Base-by-base conservation (phyloP, 1,140 invertebrate species). In the Aphis craccivora region DNA sequence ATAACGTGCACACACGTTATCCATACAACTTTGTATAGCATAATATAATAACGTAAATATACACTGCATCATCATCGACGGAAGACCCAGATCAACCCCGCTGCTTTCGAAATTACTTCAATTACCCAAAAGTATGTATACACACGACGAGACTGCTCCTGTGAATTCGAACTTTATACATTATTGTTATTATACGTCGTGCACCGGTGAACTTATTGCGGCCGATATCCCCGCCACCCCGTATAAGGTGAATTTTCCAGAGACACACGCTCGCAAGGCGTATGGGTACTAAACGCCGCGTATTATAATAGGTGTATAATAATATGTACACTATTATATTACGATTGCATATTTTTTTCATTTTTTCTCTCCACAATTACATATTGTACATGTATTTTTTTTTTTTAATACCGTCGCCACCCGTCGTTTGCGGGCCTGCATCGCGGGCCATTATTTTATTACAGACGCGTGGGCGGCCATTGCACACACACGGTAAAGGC, bases 41-140 rank as follows among this genome's bases (percentile, higher is more conserved):
- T 30, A 30, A 40, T 9, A 25, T 25, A 37, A 37, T 81, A 37
- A 22, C 83, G 83, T 40, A 40, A 3, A 23, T 14, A 37, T 40
- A 86, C 45, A n/a, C 30, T 9, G 30, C 9, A 40, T 40, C 9
- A 40, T 40, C 9, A 88, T 23, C 20, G 0, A 8, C n/a, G n/a
- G 20, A 11, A 43, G 30, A 43, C 67, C 43, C 67, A 76, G 45
- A 76, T 81, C 55, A 76, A 43, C 67, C 60, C 90, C 55, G 40
- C 60, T 91, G 90, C 37, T 91, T 91, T 76, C 14, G 9, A 91
- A 91, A 91, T 91, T 76, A 48, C 55, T n/a, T 40, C 40, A 76
- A 91, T 91, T 91, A 81, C 18, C 90, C 60, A 76, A 23, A 45
- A 45, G 18, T 91, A 5, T 91, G 14, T 14, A 67, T n/a, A 76